Evolutionary conservation across 2,113 vertebrate genomes (phyloP), one percentile per base, ranked within the genome.

Genomic region (Panthera uncia): DNA sequence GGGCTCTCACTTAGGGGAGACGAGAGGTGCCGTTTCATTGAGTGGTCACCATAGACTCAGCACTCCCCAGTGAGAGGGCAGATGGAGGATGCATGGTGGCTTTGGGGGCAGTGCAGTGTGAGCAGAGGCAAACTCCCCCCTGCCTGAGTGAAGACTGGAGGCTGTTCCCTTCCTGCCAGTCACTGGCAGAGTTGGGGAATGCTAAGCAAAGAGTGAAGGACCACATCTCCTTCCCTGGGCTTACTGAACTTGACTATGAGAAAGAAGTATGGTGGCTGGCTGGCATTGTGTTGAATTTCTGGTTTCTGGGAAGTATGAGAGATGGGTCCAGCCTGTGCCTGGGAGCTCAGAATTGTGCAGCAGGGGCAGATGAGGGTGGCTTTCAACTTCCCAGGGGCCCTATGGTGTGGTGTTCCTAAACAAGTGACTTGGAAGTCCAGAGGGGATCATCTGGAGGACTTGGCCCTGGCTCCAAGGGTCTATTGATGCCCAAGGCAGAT

Each of bases 301-400:
- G 18, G 4, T 8, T 48, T 80, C 45, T 90, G 74, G 14, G 80
- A n/a, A 2, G 16, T 48, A 13, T n/a, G 66, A 57, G 68, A 11
- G 19, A 27, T 38, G 66, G 12, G 4, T 45, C 29, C 23, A 55
- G 1, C 21, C 55, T 73, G 38, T 90, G 23, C 38, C 61, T 50
- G 0, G 7, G 41, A 36, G 4, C 29, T 91, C 50, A 31, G 14
- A 41, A 66, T 19, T 48, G 55, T 38, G 50, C 4, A 41, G 33
- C 61, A 66, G 27, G 48, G 61, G 2, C 33, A 25, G 11, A 21
- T 76, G 61, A 83, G 57, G 38, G n/a, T 52, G 12, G 7, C 15
- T 5, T 27, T 12, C 0, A 0, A 3, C 41, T 15, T 5, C 10
- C n/a, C 38, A 21, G 61, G 19, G 25, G 18, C 5, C 27, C 27